These are phyloP conservation scores for Ptyas mucosa DNA, from an alignment of 2,113 vertebrate genomes.

Conservation along the genomic window DNA sequence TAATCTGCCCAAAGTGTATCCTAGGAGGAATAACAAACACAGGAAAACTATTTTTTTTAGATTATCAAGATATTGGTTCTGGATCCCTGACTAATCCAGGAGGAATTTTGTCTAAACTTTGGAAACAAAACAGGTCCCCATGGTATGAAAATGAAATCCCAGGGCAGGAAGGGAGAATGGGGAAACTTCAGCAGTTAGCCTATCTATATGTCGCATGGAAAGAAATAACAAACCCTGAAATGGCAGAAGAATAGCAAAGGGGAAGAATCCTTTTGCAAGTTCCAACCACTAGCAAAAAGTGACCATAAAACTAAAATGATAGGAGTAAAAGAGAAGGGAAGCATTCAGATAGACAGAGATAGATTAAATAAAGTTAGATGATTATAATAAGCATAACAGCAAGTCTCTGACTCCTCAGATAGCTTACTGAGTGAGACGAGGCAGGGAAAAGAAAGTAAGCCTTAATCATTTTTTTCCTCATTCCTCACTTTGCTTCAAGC, in stretches of 20 bases:
- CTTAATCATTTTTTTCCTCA: neutral
- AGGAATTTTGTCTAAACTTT: neutral
- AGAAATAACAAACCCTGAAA: neutral
- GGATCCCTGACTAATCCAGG: neutral
- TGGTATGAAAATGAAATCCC: neutral
- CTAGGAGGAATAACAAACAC: conserved; percentile 55
- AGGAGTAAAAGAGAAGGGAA: neutral
- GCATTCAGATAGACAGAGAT: neutral
- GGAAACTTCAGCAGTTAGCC: neutral
- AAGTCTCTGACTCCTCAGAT: neutral
- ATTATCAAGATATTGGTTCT: neutral
- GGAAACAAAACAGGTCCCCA: neutral
- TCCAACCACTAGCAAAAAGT: neutral
- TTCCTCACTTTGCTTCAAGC: neutral
- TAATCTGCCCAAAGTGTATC: conserved; percentile 95
- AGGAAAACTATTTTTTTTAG: neutral
- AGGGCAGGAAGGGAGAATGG: neutral
- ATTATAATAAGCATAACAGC: neutral
- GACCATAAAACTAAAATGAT: neutral
- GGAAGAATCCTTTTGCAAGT: neutral
- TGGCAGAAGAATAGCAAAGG: neutral
- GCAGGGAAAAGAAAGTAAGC: neutral
- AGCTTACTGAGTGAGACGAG: neutral
- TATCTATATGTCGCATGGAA: neutral
- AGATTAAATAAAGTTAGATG: neutral